Base-by-base conservation (phyloP, 2,797 vertebrate genomes). In the Hippocampus kuda region DNA sequence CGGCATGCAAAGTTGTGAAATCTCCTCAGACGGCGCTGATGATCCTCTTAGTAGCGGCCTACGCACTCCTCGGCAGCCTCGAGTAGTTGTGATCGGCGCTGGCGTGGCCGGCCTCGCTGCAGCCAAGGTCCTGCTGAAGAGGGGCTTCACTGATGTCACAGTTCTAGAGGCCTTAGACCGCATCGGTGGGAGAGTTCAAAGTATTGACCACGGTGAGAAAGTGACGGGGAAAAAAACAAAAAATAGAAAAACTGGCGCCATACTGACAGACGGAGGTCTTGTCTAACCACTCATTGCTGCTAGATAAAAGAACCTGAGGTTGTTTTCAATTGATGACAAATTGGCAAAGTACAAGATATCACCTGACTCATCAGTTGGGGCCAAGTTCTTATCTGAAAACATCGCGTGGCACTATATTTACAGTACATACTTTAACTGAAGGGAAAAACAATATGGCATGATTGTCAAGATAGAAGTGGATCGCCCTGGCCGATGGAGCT, bases 1-100 rank as follows among this genome's bases (percentile, higher is more conserved):
- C 94, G 97, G 97, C 93, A 99, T 99, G 97, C 97, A 98, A 99
- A 99, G 95, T 99, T 97, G 95, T 97, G 96, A 99, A 93, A 93
- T 94, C 94, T 95, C 96, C 93, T 95, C 92, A 91, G 97, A 99
- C 90, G 96, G 95, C 92, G 95, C 96, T 93, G 95, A 99, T 99
- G 97, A 99, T 93, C 94, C 96, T 92, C 94, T 98, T 92, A 93
- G 94, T 96, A 90, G 95, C 83, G 93, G 92, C 91, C 89, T 93
- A 83, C 94, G 88, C 84, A 92, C 86, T 92, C 94, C 91, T 86
- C 94, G 93, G 87, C 96, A 97, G 89, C 97, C 97, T 94, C 95
- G 96, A 90, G 96, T 99, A 93, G 94, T 99, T 77, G 90, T 99
- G 79, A 94, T 99, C 10, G 97, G 97, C 6, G 96, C 96, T 63